Conservation (phyloP, 2,113 vertebrate species). For the Mirza zaza region DNA sequence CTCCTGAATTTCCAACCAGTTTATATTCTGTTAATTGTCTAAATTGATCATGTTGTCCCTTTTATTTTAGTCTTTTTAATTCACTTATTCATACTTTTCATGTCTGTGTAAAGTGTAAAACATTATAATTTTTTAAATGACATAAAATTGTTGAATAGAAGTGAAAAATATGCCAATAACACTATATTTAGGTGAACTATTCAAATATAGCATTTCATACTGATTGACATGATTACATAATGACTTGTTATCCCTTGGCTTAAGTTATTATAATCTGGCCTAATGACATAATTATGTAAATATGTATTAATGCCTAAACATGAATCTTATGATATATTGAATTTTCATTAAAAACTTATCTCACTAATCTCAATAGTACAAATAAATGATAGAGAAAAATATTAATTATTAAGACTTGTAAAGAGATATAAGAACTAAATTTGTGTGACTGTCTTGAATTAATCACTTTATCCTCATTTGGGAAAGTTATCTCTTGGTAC, state of each 20-base stretch:
- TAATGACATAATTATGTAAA: not conserved
- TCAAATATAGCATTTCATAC: conserved; percentile 17
- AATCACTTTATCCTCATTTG: not conserved
- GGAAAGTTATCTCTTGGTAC: not conserved
- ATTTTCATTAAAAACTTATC: not conserved
- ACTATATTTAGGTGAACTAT: not conserved
- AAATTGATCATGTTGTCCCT: not conserved
- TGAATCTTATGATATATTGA: not conserved
- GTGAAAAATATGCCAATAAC: not conserved
- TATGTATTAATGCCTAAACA: not conserved
- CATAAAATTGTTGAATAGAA: not conserved
- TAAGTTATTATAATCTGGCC: not conserved
- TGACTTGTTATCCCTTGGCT: not conserved
- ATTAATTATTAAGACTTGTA: not conserved
- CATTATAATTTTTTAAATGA: not conserved
- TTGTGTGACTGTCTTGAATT: not conserved
- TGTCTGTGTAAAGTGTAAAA: not conserved
- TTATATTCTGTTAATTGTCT: not conserved
- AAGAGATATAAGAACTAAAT: not conserved
- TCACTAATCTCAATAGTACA: not conserved
- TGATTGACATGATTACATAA: not conserved
- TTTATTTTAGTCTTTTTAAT: not conserved
- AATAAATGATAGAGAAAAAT: not conserved
- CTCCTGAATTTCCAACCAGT: too few relatives aligned
- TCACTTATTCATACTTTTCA: not conserved